Percentiles rank a stretch among this genome's conserved stretches.
phyloP scores from a whole-genome alignment of 2,797 vertebrate species.

The Fratercula arctica region DNA sequence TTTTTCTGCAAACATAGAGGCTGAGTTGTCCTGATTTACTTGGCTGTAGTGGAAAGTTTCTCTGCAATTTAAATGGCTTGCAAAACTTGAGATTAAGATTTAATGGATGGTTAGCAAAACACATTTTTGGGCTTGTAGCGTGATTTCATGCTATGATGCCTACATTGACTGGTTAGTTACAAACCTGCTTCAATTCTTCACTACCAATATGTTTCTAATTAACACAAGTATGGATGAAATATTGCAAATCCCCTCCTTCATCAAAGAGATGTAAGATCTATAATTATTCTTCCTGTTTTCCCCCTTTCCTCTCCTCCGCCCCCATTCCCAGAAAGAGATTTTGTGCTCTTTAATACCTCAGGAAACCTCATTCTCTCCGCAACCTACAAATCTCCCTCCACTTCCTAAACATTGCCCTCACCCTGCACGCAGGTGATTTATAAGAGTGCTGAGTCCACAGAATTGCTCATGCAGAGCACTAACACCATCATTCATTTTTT shows the following conservation, averaged over 20 bases:
- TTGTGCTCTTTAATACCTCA: conserved; percentile 28
- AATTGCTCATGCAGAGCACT: conserved; percentile 39
- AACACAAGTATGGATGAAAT: conserved; percentile 33
- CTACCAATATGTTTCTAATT: conserved; percentile 69
- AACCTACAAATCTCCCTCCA: not conserved
- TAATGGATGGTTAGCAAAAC: conserved; percentile 69
- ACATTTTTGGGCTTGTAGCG: conserved; percentile 60
- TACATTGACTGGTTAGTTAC: conserved; percentile 56
- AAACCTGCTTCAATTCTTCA: conserved; percentile 52
- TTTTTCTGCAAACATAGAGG: not conserved
- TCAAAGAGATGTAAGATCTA: conserved; percentile 28
- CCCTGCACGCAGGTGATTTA: not conserved
- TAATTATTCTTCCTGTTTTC: conserved; percentile 56
- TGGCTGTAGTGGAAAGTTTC: conserved; percentile 50
- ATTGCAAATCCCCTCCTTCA: conserved; percentile 64
- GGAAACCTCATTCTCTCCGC: not conserved
- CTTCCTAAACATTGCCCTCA: conserved; percentile 17
- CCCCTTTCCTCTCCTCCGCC: too few species aligned
- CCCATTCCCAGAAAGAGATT: conserved; percentile 31
- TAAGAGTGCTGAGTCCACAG: conserved; percentile 38
- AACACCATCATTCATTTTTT: conserved; percentile 46
- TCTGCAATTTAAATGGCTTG: conserved; percentile 55
- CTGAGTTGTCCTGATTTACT: conserved; percentile 6
- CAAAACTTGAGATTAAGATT: conserved; percentile 69
- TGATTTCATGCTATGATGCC: conserved; percentile 66